Base-by-base conservation (phyloP, 2,888 invertebrate species). In the Cephus spinipes region DNA sequence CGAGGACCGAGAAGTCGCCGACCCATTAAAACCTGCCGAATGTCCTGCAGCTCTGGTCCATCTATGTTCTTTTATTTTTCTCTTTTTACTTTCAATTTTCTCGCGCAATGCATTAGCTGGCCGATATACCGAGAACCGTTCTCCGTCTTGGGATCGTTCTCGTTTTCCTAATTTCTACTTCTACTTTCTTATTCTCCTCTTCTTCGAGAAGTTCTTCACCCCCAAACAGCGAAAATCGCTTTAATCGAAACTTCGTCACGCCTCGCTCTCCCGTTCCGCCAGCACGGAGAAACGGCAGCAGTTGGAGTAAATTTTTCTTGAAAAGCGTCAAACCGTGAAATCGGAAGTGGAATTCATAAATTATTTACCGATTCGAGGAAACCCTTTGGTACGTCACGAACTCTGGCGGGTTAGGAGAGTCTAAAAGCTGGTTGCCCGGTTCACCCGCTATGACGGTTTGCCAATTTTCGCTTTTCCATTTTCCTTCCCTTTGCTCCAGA, bases 341-440 rank as follows among this genome's bases (percentile, higher is more conserved):
- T 86, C 86, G 85, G 80, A 76, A 79, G 78, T 69, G 77, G 79
- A 83, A 82, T 85, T 88, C 85, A 88, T 89, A 87, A 88, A 89
- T 89, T 88, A 89, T 89, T 88, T 88, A 89, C 82, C 81, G 83
- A 82, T 82, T 79, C 74, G 40, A 33, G 33, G 30, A 55, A 71
- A 78, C 71, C 31, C 69, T 40, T 74, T 74, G 55, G 74, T 79
- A 74, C 76, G 75, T 69, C 73, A 68, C 74, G 75, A 71, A 12
- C 35, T 35, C 40, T 69, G 35, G 34, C 76, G 69, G 36, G 15
- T 40, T 15, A 15, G 40, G 15, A 40, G 4, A 40, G 12, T 40
- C 40, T 12, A 40, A 15, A 40, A 40, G 40, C 40, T 4, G 40
- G 40, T 40, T 40, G 40, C 15, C 15, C 40, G 40, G 40, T 40